Evolutionary conservation across 2,888 invertebrate genomes (phyloP).

Genomic region (Folsomia candida): DNA sequence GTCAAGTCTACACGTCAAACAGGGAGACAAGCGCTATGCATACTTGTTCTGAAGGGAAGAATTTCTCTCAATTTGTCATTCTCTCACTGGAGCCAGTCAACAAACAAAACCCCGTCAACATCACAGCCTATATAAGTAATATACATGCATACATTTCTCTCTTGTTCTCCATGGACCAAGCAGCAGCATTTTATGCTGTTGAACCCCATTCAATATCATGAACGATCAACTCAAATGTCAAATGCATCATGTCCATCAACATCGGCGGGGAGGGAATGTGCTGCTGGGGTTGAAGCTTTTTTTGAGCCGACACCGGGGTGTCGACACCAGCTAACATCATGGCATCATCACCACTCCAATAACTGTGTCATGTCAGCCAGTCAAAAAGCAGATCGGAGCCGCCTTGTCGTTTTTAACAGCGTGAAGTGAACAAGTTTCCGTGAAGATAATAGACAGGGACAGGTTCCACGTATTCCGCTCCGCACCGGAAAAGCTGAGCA

Average conservation of each 20-base stretch:
- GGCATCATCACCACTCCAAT: neutral
- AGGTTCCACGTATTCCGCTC: neutral
- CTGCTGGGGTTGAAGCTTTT: neutral
- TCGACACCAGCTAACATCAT: constrained; percentile 3
- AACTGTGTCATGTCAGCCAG: neutral
- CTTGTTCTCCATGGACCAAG: too few relatives aligned
- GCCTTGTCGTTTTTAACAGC: neutral
- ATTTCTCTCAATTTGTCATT: neutral
- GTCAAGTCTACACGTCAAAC: too few relatives aligned
- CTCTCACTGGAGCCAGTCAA: neutral
- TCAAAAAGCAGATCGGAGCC: neutral
- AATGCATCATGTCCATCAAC: constrained; percentile 8
- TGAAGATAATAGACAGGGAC: neutral
- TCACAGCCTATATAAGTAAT: neutral
- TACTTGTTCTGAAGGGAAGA: neutral
- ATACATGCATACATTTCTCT: too few relatives aligned
- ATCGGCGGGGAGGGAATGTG: neutral
- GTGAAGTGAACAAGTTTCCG: neutral
- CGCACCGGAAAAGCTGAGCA: neutral
- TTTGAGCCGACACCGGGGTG: neutral
- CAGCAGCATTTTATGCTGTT: too few relatives aligned
- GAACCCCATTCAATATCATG: neutral
- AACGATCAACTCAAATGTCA: constrained; percentile 2
- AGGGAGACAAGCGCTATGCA: too few relatives aligned
- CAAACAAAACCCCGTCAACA: neutral